Conservation (phyloP, 1,140 invertebrate species). For the Temnothorax nylanderi region DNA sequence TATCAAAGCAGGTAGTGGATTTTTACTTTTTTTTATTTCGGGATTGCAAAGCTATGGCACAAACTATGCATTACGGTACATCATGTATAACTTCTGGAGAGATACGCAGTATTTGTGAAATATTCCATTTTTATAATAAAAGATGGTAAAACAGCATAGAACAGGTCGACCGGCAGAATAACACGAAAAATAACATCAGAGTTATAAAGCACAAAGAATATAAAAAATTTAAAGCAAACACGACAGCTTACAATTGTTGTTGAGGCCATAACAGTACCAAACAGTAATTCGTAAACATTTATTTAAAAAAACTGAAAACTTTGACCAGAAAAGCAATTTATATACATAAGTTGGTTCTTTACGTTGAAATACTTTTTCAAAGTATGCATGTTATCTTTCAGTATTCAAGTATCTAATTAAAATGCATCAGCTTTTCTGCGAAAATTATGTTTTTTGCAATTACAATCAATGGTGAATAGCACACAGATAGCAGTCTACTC, state of each 20-base stretch:
- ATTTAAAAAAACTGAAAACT: neutral
- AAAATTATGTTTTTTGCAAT: neutral
- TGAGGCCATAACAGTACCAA: neutral
- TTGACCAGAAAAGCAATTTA: neutral
- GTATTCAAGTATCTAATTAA: neutral
- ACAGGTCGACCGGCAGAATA: neutral
- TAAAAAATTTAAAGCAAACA: neutral
- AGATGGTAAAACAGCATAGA: neutral
- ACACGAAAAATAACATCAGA: neutral
- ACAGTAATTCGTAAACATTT: neutral
- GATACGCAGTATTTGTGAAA: neutral
- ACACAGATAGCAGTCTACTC: neutral
- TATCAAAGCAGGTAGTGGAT: neutral
- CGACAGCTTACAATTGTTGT: neutral
- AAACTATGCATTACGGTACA: neutral
- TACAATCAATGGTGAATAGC: neutral
- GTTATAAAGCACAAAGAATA: neutral
- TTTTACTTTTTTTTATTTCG: neutral
- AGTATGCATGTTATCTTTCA: neutral
- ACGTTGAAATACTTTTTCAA: neutral
- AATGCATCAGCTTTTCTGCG: neutral
- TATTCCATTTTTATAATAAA: slow-evolving; percentile 13
- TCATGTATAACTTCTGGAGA: neutral
- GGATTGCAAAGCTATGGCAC: neutral
- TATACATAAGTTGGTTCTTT: neutral